Conservation (phyloP, 1,140 invertebrate species). For the Drepana arcuata region DNA sequence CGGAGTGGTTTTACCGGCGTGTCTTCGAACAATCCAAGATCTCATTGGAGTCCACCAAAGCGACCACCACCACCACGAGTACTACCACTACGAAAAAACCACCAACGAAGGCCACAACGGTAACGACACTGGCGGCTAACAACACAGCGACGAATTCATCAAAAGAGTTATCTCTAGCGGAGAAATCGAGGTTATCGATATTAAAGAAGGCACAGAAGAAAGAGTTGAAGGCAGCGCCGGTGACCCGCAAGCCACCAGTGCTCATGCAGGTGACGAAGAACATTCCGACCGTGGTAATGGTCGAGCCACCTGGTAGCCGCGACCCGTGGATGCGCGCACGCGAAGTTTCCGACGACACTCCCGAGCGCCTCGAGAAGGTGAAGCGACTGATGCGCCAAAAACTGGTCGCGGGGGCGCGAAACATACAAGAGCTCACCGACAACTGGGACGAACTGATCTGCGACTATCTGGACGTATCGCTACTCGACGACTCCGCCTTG, state of each 20-base stretch:
- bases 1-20: no score
- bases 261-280: conserved; percentile 40
- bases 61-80: not conserved
- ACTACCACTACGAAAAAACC: conserved; percentile 1
- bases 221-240: conserved; percentile 17
- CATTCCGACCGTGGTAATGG: conserved; percentile 42
- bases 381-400: conserved; percentile 46
- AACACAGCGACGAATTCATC: conserved; percentile 4
- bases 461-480: conserved; percentile 45
- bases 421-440: conserved; percentile 40
- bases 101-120: not conserved
- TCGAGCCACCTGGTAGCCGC: conserved; percentile 23
- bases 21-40: not conserved
- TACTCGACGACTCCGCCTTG: conserved; percentile 16
- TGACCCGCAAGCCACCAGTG: conserved; percentile 44
- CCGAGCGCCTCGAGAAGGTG: conserved; percentile 24
- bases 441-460: conserved; percentile 56
- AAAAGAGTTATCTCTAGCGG: conserved; percentile 37
- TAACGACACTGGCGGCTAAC: not conserved
- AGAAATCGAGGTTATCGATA: conserved; percentile 49
- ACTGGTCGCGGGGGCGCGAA: conserved; percentile 31
- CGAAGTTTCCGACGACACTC: conserved; percentile 28
- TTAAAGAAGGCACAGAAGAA: conserved; percentile 43
- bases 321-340: conserved; percentile 18
- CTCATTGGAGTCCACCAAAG: not conserved